A percentile compares a stretch with the other conserved stretches of the same genome.
Conservation (phyloP, 2,888 invertebrate genomes). For the Piscicola geometra region DNA sequence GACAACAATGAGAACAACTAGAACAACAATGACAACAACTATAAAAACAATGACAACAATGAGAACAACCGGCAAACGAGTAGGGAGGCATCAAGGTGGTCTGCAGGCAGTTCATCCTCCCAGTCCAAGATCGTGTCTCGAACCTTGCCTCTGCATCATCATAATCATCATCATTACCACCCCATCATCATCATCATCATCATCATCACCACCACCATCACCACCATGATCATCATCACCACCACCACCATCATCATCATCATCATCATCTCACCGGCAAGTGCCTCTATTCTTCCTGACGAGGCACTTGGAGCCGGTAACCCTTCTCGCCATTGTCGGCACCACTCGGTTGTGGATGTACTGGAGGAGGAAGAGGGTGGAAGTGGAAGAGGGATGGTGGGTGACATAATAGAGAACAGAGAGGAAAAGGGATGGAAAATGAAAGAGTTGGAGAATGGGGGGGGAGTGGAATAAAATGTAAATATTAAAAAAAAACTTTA, state of each 20-base stretch:
- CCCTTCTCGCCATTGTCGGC: conserved; percentile 53
- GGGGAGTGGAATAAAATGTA: no score
- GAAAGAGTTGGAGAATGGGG: no score
- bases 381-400: no score
- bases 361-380: conserved; percentile 46
- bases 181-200: no score
- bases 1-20: background rate
- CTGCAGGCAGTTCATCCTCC: conserved; percentile 81
- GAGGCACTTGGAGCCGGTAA: conserved; percentile 51
- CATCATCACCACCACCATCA: background rate
- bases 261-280: conserved; percentile 45
- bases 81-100: conserved; percentile 63
- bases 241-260: background rate
- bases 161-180: no score
- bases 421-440: no score
- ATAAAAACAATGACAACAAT: background rate
- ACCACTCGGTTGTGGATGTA: conserved; percentile 49
- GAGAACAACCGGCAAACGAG: conserved; percentile 74
- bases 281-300: conserved; percentile 48
- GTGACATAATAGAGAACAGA: no score
- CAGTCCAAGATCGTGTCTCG: conserved; percentile 90
- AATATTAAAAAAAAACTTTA: no score
- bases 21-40: background rate
- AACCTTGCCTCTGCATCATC: conserved; percentile 75
- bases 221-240: background rate